phyloP scores from a whole-genome alignment of 2,888 invertebrate species.

The Auanema freiburgensis region DNA sequence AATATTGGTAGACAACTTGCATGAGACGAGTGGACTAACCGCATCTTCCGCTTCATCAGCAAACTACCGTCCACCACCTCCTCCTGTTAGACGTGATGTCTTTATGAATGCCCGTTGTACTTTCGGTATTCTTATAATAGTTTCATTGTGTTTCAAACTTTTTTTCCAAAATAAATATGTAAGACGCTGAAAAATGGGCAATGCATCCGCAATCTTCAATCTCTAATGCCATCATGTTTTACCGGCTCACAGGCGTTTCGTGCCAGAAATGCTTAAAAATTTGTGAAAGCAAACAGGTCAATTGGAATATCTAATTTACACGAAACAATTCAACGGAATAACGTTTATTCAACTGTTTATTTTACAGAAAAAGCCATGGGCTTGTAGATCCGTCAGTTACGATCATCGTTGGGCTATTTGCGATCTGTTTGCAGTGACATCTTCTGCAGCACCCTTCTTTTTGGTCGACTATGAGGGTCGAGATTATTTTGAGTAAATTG shows the following conservation, averaged over 20 bases:
- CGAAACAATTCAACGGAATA: no score
- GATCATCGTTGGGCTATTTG: constrained; percentile 15
- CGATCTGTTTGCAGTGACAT: constrained; percentile 17
- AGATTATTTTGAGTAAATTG: constrained; percentile 13
- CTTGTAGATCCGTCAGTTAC: constrained; percentile 14
- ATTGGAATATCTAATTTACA: not conserved
- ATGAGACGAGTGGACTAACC: no score
- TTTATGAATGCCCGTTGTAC: not conserved
- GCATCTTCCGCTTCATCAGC: no score
- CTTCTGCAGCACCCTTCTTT: constrained; percentile 11
- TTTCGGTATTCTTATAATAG: constrained; percentile 6
- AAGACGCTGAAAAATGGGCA: constrained; percentile 14
- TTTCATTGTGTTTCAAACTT: not conserved
- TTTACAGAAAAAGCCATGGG: constrained; percentile 13
- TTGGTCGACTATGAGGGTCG: constrained; percentile 9
- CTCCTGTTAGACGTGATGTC: constrained; percentile 11
- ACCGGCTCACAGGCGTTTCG: constrained; percentile 8
- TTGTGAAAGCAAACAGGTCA: constrained; percentile 13
- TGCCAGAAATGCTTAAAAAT: constrained; percentile 10
- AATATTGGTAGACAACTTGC: no score
- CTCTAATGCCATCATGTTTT: constrained; percentile 12
- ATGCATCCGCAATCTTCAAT: constrained; percentile 5
- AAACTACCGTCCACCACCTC: constrained; percentile 7
- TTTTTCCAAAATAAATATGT: no score
- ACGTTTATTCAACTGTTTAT: no score